A percentile compares a stretch with the other conserved stretches of the same genome.
Conservation (phyloP, 2,113 vertebrate species). For the Mustela lutreola region DNA sequence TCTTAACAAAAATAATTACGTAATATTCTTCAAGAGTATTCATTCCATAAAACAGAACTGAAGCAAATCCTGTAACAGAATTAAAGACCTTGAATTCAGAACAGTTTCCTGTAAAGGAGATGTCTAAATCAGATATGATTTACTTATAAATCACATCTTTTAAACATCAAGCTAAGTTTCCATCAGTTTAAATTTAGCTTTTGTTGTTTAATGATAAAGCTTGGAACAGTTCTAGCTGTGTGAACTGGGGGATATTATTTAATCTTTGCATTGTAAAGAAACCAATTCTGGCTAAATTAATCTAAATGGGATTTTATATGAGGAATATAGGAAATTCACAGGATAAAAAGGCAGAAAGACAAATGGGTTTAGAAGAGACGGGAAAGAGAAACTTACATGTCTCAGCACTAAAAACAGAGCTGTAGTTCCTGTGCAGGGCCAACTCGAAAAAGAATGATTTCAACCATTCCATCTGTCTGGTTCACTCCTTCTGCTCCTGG, state of each 20-base stretch:
- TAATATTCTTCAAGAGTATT: not conserved
- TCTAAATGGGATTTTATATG: not conserved
- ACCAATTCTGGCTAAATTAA: not conserved
- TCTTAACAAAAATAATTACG: constrained; percentile 3
- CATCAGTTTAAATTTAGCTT: not conserved
- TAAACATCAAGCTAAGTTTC: not conserved
- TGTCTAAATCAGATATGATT: not conserved
- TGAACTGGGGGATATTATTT: not conserved
- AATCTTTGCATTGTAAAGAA: not conserved
- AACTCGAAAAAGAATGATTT: not conserved
- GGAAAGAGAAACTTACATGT: not conserved
- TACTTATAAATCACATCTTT: not conserved
- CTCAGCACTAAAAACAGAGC: not conserved
- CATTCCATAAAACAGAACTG: not conserved
- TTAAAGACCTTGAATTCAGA: not conserved
- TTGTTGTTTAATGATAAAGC: not conserved
- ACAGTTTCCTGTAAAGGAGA: not conserved
- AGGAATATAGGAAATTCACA: not conserved
- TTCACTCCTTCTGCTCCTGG: rapidly evolving
- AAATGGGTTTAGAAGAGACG: not conserved
- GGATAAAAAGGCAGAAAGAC: not conserved
- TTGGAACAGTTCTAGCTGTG: not conserved
- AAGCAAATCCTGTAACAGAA: not conserved
- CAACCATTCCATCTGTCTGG: not conserved
- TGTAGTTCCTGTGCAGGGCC: not conserved